Percentiles rank a stretch among this genome's conserved stretches.
Conservation (phyloP, 1,140 invertebrate genomes). For the Eupeodes corollae region DNA sequence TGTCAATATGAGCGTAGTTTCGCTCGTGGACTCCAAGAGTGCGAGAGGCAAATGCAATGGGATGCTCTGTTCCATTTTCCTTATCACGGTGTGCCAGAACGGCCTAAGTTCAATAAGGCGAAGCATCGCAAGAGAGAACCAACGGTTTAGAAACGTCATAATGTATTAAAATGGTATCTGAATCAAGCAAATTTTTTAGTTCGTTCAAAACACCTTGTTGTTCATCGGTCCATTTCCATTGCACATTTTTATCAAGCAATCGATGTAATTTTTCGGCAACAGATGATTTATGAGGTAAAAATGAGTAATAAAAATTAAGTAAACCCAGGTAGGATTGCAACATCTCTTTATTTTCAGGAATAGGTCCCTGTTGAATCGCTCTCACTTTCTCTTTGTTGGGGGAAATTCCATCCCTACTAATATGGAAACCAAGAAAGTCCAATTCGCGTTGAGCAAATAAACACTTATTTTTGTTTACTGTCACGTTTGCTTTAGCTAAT, state of each 20-base stretch:
- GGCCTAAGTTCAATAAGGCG: conserved; percentile 38
- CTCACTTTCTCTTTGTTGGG: conserved; percentile 22
- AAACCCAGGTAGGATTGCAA: conserved; percentile 34
- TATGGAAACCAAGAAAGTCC: no score
- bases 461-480: no score
- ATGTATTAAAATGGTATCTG: conserved; percentile 21
- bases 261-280: no score
- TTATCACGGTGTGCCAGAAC: conserved; percentile 36
- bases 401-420: no score
- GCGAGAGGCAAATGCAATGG: conserved; percentile 12
- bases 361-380: conserved; percentile 30
- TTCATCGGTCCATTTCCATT: conserved; percentile 21
- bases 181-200: no score
- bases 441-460: no score
- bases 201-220: conserved; percentile 21
- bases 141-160: conserved; percentile 24
- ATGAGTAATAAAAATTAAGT: conserved; percentile 31
- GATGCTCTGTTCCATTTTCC: conserved; percentile 26
- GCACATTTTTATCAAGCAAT: conserved; percentile 10
- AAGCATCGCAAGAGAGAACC: conserved; percentile 41
- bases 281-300: conserved; percentile 28
- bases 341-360: conserved; percentile 27
- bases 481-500: no score
- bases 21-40: conserved; percentile 23
- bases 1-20: conserved; percentile 34